Evolutionary conservation across 53 echinoderm and acorn worm genomes (phyloP).

Genomic region (Echinometra lucunter): DNA sequence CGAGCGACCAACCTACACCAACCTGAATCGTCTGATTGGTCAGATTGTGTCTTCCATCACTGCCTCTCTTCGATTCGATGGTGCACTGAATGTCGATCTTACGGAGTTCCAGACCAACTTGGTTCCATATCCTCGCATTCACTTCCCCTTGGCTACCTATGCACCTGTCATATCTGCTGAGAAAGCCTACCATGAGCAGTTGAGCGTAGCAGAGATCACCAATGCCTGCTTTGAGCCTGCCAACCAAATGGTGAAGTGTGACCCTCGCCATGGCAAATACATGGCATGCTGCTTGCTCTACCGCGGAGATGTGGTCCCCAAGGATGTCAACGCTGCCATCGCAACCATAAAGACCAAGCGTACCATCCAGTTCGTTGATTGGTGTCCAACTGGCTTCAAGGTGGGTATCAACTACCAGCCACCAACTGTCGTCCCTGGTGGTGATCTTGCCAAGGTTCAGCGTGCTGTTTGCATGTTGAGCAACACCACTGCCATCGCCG

Average conservation of each 20-base stretch:
- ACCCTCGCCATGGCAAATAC: constrained; percentile 85
- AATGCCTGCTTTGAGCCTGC: constrained; percentile 92
- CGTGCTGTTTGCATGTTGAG: constrained; percentile 98
- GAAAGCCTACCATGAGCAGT: constrained; percentile 88
- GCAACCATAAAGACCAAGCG: constrained; percentile 88
- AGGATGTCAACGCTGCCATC: constrained; percentile 82
- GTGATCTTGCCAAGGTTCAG: constrained; percentile 90
- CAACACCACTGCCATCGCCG: constrained; percentile 98
- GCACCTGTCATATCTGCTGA: constrained; percentile 84
- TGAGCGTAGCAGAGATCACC: constrained; percentile 86
- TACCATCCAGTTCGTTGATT: constrained; percentile 87
- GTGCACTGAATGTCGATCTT: constrained; percentile 82
- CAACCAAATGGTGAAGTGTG: constrained; percentile 96
- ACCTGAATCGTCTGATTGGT: constrained; percentile 78
- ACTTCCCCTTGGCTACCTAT: constrained; percentile 80
- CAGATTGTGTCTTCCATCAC: constrained; percentile 78
- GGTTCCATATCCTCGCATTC: constrained; percentile 82
- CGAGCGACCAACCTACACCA: constrained; percentile 78
- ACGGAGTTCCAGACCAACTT: constrained; percentile 82
- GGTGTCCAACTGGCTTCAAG: constrained; percentile 90
- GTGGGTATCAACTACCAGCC: constrained; percentile 91
- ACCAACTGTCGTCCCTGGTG: constrained; percentile 78
- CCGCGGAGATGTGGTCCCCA: constrained; percentile 83
- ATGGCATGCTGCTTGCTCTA: constrained; percentile 80
- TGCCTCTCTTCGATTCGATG: constrained; percentile 79